Conservation (phyloP, 2,888 invertebrate species). For the Lasioglossum marginatum region DNA sequence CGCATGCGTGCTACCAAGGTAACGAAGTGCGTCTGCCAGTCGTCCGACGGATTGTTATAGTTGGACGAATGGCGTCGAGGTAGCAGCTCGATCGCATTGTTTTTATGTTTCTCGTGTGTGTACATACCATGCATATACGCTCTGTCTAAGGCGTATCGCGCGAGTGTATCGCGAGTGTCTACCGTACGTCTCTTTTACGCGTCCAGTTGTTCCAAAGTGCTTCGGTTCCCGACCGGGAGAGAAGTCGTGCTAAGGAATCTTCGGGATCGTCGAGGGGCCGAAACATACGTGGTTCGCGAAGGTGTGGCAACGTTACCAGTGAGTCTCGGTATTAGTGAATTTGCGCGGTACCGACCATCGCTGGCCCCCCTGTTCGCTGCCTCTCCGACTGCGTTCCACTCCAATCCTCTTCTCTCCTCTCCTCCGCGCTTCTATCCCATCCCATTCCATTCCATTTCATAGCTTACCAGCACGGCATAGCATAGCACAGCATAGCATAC, state of each 20-base stretch:
- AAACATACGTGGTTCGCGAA: slow-evolving; percentile 30
- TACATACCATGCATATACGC: slow-evolving; percentile 60
- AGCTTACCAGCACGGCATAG: background rate
- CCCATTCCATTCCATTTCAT: background rate
- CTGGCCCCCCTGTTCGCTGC: slow-evolving; percentile 17
- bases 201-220: slow-evolving; percentile 26
- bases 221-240: slow-evolving; percentile 11
- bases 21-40: slow-evolving; percentile 60
- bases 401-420: background rate
- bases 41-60: slow-evolving; percentile 62
- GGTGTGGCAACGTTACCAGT: slow-evolving; percentile 62
- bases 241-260: slow-evolving; percentile 7
- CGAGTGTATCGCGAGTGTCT: slow-evolving; percentile 49
- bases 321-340: slow-evolving; percentile 49
- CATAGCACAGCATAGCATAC: background rate
- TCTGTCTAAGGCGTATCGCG: slow-evolving; percentile 56
- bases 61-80: slow-evolving; percentile 71
- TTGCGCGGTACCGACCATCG: slow-evolving; percentile 51
- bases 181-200: slow-evolving; percentile 41
- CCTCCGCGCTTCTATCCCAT: background rate
- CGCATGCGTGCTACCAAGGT: slow-evolving; percentile 69
- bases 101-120: slow-evolving; percentile 71
- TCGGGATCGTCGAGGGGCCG: slow-evolving; percentile 1
- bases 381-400: slow-evolving; percentile 24
- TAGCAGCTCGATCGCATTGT: slow-evolving; percentile 78